Evolutionary conservation across 1,140 invertebrate species (phyloP), one percentile per base, ranked within the genome.

Genomic region (Hormaphis cornu): DNA sequence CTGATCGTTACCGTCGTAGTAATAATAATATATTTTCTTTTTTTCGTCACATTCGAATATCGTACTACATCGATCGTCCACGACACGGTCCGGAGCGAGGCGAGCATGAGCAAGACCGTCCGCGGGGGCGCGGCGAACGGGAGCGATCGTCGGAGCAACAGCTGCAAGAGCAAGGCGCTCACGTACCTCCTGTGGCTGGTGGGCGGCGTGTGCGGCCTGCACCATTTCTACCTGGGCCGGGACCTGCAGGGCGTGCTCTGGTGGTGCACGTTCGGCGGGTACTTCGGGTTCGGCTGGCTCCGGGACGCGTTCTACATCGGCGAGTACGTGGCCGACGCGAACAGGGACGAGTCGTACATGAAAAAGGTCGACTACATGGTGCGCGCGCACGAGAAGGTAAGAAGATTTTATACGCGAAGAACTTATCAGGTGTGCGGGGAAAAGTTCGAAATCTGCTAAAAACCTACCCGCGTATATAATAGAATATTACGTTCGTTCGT

Each of bases 191-290:
- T 90, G 18, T 96, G 93, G 93, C 74, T 93, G 0, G 82, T 93
- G 71, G 90, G 91, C 37, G 94, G 93, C 10, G 80, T 90, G 73
- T 87, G 91, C 72, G 93, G 94, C 1, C 77, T 92, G 2, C 95
- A 98, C 80, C 92, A 96, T 77, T 84, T 96, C 74, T 97, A 97
- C 77, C 80, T 97, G 48, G 83, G 85, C 50, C 80, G 94, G 69
- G 91, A 96, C 77, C 82, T 85, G n/a, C 94, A 98, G 75, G 93
- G 89, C 0, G 90, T 97, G 75, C 80, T 95, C 0, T 93, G 89
- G 84, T 89, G 89, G 82, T 86, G 85, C 53, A 91, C 90, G 2
- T 79, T 91, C 10, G 94, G 92, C 16, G 93, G 93, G 4, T 92
- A 91, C 74, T 82, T 88, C 74, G 90, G 91, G 4, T 75, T 90